Percentiles rank a stretch among this genome's conserved stretches.
phyloP scores from a whole-genome alignment of 2,888 invertebrate genomes.

The Diarsia rubi region DNA sequence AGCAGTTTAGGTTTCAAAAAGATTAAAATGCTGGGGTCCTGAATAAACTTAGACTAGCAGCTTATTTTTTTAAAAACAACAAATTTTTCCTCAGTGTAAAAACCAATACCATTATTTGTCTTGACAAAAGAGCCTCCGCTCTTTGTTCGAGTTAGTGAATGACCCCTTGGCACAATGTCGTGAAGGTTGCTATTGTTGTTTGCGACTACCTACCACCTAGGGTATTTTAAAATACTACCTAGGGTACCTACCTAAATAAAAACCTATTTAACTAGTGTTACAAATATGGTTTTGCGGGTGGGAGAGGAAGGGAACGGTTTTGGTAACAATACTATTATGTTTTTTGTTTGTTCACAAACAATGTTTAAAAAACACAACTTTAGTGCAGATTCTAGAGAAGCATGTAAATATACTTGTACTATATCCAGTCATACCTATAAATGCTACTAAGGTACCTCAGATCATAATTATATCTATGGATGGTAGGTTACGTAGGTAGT shows the following conservation, averaged over 20 bases:
- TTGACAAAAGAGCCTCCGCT: constrained; percentile 21
- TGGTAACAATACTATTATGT: neutral
- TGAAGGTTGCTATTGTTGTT: constrained; percentile 12
- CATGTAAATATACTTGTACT: neutral
- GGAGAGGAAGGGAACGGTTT: neutral
- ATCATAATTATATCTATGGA: no score
- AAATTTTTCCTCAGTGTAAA: neutral
- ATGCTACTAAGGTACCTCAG: no score
- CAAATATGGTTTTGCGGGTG: neutral
- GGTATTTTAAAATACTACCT: neutral
- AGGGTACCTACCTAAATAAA: neutral
- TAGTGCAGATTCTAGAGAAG: neutral
- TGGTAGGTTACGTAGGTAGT: neutral
- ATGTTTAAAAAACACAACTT: neutral
- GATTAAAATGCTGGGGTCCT: no score
- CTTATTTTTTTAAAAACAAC: no score
- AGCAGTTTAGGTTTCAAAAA: no score
- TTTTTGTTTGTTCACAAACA: neutral
- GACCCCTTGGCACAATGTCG: constrained; percentile 19
- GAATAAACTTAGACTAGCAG: no score
- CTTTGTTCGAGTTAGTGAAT: constrained; percentile 30
- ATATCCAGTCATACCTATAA: no score
- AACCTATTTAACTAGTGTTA: neutral
- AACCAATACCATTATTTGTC: constrained; percentile 8
- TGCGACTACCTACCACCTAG: neutral